Percentiles rank a stretch among this genome's conserved stretches.
Conservation (phyloP, 2,797 vertebrate genomes). For the Enteromius anoplus region DNA sequence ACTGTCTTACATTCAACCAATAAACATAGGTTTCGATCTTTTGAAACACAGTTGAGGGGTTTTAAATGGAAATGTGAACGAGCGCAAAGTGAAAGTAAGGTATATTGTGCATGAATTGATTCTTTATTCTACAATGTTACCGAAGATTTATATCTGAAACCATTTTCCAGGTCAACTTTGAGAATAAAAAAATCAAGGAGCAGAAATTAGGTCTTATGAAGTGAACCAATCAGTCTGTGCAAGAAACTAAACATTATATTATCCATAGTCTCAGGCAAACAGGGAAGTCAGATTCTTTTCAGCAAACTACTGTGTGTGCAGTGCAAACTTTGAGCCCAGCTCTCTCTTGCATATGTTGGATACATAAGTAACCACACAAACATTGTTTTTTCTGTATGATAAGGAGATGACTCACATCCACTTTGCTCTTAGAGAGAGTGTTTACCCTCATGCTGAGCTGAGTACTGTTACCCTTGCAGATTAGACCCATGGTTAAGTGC, state of each 20-base stretch:
- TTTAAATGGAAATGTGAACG: no score
- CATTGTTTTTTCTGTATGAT: slow-evolving; percentile 6
- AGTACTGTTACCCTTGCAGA: not conserved
- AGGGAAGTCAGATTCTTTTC: not conserved
- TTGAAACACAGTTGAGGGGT: no score
- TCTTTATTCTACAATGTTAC: not conserved
- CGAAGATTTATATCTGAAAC: not conserved
- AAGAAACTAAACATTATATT: not conserved
- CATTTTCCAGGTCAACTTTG: not conserved
- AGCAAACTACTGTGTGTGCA: not conserved
- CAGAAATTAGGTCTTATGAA: not conserved
- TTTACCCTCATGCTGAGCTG: slow-evolving; percentile 19
- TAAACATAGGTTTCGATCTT: no score
- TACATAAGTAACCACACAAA: slow-evolving; percentile 5
- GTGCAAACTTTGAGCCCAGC: not conserved
- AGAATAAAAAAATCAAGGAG: not conserved
- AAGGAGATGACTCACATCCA: slow-evolving; percentile 24
- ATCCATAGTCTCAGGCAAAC: not conserved
- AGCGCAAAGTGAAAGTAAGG: no score
- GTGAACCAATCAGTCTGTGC: not conserved
- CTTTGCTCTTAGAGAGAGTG: not conserved
- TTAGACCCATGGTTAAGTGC: slow-evolving; percentile 9
- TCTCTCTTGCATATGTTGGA: slow-evolving; percentile 7
- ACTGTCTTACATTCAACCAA: no score
- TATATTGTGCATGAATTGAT: no score